Evolutionary conservation across 2,797 vertebrate species (phyloP), one percentile per base, ranked within the genome.

Genomic region (Percopsis omiscomaycus): DNA sequence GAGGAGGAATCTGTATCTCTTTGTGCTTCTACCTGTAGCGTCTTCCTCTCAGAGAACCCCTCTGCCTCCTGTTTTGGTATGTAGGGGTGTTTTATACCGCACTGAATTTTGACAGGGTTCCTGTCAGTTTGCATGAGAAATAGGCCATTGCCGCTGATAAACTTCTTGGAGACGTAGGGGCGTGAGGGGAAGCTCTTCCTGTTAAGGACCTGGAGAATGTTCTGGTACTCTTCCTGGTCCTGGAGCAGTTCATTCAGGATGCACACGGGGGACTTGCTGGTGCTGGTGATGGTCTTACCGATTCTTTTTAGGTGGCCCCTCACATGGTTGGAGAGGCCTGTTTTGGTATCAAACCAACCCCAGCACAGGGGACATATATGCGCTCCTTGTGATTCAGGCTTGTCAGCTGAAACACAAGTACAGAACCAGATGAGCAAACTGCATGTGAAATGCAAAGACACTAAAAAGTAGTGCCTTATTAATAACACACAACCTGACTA

Each of bases 261-360:
- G 80, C 92, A 93, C 75, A 97, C 93, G 0, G 95, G 95, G 59
- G 95, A 97, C 81, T 97, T 98, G 82, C 93, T 94, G 52, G 91
- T 91, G 4, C 95, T 92, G 88, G 91, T 91, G 66, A 94, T 93
- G 63, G 93, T 94, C 88, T 92, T 92, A 61, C 95, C 95, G 68
- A 96, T 94, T 81, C 92, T 93, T 88, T 96, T 98, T 81, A 97
- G 88, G 84, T 98, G 95, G 89, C 95, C 95, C 81, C 96, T 93
- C 71, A 96, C 94, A 32, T 98, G 96, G 90, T 98, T 97, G 81
- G 96, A 96, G 79, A 97, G 93, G 83, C 96, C 96, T 55, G 96
- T 97, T 91, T 95, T 96, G 52, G 94, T 95, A 88, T 97, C 94
- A 58, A 97, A 98, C 94, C 95, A 95, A 70, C 94, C 94, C 78